Percentiles rank a stretch among this genome's conserved stretches.
phyloP scores from a whole-genome alignment of 2,888 invertebrate species.

The Lochmaea crataegi region DNA sequence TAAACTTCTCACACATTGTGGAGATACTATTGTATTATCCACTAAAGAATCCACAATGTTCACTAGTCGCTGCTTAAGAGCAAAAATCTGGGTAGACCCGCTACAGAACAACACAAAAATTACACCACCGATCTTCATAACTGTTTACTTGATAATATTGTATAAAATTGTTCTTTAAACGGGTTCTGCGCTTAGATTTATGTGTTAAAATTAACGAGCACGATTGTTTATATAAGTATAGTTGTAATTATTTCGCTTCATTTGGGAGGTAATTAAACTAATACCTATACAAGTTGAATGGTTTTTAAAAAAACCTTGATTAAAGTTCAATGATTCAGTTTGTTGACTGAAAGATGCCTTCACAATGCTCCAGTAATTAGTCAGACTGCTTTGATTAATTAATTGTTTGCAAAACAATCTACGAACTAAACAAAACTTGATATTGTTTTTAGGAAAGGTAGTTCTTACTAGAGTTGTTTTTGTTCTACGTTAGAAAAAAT shows the following conservation, averaged over 20 bases:
- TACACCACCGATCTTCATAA: neutral
- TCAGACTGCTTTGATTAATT: neutral
- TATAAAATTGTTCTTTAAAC: neutral
- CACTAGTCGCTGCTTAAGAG: neutral
- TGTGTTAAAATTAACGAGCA: neutral
- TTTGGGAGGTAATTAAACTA: neutral
- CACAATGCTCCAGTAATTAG: no score
- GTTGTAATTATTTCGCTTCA: neutral
- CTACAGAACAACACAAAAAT: neutral
- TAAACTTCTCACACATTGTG: neutral
- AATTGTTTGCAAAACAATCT: neutral
- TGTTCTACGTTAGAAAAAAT: no score
- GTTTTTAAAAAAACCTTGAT: constrained; percentile 5
- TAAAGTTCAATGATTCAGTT: neutral
- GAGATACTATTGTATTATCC: neutral
- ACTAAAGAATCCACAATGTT: neutral
- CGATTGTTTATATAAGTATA: neutral
- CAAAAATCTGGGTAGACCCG: neutral
- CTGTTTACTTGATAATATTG: neutral
- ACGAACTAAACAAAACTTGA: no score
- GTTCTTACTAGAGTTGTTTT: no score
- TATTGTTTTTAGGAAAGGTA: no score
- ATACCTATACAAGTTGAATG: neutral
- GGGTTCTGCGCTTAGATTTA: neutral
- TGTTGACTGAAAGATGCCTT: neutral